Base-by-base conservation (phyloP, 53 echinoderm and acorn worm species). In the Zoroaster sp. region DNA sequence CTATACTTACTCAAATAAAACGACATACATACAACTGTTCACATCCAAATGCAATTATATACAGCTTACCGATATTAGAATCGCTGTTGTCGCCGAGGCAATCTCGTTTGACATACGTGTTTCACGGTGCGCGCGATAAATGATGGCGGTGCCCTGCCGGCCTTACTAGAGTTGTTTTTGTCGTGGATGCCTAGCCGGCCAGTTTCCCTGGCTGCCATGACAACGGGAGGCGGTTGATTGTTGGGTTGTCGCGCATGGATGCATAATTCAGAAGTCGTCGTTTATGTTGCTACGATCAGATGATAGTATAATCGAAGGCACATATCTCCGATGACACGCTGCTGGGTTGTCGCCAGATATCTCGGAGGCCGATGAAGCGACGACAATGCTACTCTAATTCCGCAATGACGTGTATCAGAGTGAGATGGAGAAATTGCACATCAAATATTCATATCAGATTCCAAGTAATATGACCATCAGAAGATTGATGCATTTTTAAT, bases 151-250 rank as follows among this genome's bases (percentile, higher is more conserved):
- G 63, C 63, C 28, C 28, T 59, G n/a, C 28, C 28, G 21, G 28
- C 11, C 63, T 10, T 28, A 8, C 63, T 0, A 59, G 63, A 28
- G 23, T 59, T 28, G 63, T 59, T 59, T 59, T 21, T 59, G 28
- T 25, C 63, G 28, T 28, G 21, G 63, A 59, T 59, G 63, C 63
- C 28, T 59, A 28, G 63, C 25, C 63, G 21, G 63, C 63, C 63
- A 21, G 63, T 59, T 10, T 40, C 40, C 20, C 73, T 39, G 20
- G 73, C 39, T 73, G 23, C 73, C 39, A 73, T 40, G 73, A 39
- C 40, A 21, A 73, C 73, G 10, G 73, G 73, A 59, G 73, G 37
- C 73, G 39, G 73, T 73, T 73, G 73, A 73, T 73, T 39, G 73
- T 20, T 42, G 73, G 23, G 37, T 73, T 5, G 43, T 23, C 7